A percentile compares a stretch with the other conserved stretches of the same genome.
phyloP scores from a whole-genome alignment of 2,888 invertebrate species.

The Choreutis nemorana region DNA sequence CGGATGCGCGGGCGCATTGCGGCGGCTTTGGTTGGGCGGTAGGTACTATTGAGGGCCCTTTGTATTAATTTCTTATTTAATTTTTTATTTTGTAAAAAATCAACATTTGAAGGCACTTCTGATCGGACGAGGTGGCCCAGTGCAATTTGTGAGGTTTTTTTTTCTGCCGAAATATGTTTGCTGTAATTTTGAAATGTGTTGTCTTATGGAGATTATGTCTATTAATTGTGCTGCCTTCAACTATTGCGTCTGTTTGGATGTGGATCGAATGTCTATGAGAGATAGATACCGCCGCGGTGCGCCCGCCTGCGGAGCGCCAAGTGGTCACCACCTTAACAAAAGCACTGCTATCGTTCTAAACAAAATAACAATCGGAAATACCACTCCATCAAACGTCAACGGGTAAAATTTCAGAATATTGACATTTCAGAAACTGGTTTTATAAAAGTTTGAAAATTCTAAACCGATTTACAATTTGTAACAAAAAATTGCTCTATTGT shows the following conservation, averaged over 20 bases:
- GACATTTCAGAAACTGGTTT: no score
- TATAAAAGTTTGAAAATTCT: no score
- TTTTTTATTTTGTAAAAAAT: conserved; percentile 85
- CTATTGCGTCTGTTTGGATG: conserved; percentile 83
- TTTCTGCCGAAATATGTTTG: conserved; percentile 31
- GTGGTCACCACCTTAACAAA: no score
- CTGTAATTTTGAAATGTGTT: conserved; percentile 10
- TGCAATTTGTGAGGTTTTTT: no score
- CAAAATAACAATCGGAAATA: no score
- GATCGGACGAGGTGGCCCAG: conserved; percentile 94
- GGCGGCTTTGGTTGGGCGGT: conserved; percentile 72
- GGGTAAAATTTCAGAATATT: no score
- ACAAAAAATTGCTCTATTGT: no score
- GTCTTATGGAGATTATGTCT: conserved; percentile 23
- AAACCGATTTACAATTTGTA: no score
- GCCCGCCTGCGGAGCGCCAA: conserved; percentile 38
- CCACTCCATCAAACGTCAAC: no score
- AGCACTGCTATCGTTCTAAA: no score
- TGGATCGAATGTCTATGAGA: conserved; percentile 75
- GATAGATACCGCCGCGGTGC: conserved; percentile 61
- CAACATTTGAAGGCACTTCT: conserved; percentile 94
- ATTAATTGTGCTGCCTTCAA: conserved; percentile 74
- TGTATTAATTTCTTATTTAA: conserved; percentile 73
- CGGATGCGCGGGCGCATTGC: conserved; percentile 37
- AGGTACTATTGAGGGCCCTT: conserved; percentile 90